Conservation (phyloP, 2,113 vertebrate genomes). For the Calypte anna region DNA sequence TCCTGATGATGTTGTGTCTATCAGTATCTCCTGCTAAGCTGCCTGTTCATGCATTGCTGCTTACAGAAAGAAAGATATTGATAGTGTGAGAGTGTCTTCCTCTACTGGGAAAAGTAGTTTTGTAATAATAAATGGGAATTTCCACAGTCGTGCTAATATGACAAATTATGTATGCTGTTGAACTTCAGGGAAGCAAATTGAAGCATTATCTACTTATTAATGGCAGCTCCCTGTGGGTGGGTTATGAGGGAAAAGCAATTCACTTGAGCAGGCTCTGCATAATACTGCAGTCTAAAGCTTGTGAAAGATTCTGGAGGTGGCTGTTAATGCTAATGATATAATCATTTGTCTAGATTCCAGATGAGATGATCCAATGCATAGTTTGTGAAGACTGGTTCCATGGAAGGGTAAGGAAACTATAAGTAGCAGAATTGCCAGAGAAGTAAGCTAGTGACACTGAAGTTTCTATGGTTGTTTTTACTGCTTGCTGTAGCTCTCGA, state of each 20-base stretch:
- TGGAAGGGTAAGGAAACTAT: constrained; percentile 81
- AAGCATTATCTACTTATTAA: neutral
- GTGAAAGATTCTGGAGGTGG: neutral
- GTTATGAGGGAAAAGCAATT: neutral
- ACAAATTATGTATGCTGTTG: neutral
- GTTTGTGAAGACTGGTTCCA: constrained; percentile 98
- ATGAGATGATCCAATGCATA: constrained; percentile 97
- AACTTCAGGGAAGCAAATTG: neutral
- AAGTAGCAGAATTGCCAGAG: neutral
- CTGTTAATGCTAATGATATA: neutral
- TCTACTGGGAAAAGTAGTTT: neutral
- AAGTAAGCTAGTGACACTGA: neutral
- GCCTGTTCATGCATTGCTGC: neutral
- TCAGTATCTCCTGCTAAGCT: neutral
- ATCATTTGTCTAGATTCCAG: constrained; percentile 79
- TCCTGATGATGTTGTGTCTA: neutral
- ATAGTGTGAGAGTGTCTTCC: neutral
- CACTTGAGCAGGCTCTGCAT: neutral
- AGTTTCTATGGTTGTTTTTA: neutral
- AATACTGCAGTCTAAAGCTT: neutral
- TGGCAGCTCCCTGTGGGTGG: neutral
- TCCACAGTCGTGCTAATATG: neutral
- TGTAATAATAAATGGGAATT: neutral
- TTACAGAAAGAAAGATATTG: neutral
- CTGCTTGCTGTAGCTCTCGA: neutral